Conservation (phyloP, 2,797 vertebrate species). For the Scyliorhinus canicula region DNA sequence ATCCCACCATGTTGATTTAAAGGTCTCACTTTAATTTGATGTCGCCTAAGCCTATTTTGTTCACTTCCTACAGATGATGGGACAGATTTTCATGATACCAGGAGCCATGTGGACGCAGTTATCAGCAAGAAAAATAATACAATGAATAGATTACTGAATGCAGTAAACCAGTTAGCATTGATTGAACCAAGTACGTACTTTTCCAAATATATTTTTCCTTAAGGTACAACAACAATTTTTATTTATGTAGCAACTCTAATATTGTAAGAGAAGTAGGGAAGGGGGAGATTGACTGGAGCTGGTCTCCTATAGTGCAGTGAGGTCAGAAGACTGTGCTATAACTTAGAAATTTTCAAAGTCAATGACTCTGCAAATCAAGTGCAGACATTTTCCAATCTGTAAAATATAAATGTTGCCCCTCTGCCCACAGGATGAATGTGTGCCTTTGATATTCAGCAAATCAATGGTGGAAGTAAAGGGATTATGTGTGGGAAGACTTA, state of each 20-base stretch:
- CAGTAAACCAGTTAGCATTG: background rate
- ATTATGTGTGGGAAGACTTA: background rate
- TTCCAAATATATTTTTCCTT: background rate
- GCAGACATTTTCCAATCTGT: background rate
- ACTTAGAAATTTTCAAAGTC: background rate
- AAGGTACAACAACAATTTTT: background rate
- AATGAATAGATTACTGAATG: background rate
- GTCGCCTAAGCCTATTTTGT: background rate
- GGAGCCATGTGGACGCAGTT: background rate
- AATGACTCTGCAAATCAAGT: background rate
- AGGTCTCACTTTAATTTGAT: background rate
- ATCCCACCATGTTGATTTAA: background rate
- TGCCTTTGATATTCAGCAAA: background rate
- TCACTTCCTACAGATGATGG: background rate
- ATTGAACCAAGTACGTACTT: constrained; percentile 28
- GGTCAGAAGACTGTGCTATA: background rate
- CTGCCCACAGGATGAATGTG: background rate
- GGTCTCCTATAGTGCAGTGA: too few species aligned
- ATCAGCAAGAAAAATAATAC: constrained; percentile 7
- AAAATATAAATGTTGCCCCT: background rate
- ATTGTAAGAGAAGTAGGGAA: background rate
- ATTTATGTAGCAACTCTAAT: background rate
- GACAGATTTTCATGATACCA: background rate
- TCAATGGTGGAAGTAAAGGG: background rate
- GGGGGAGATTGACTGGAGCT: background rate